Evolutionary conservation across 2,888 invertebrate genomes (phyloP).

Genomic region (Platycheirus albimanus): DNA sequence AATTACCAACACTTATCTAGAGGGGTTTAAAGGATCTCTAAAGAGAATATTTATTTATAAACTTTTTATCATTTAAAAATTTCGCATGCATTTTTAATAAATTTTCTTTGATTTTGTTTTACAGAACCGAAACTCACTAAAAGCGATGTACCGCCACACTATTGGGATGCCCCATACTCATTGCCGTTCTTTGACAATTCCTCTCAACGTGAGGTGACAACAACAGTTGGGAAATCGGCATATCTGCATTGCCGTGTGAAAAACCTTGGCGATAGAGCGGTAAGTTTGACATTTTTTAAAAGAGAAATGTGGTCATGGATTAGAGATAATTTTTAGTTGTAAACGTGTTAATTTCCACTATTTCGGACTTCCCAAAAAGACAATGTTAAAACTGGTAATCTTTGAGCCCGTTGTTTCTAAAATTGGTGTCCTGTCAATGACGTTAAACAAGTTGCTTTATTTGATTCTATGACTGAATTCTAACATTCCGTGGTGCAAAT

Average conservation of each 20-base stretch:
- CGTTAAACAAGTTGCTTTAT: no score
- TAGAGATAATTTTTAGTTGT: no score
- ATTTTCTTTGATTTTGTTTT: conserved; percentile 31
- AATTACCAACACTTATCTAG: not conserved
- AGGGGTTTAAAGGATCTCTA: not conserved
- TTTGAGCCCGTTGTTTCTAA: no score
- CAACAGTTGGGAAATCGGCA: conserved; percentile 65
- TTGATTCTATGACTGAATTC: no score
- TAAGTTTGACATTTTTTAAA: conserved; percentile 46
- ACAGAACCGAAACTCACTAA: conserved; percentile 65
- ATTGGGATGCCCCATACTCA: conserved; percentile 70
- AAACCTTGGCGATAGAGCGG: conserved; percentile 69
- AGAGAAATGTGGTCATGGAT: no score
- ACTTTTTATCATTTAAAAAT: not conserved
- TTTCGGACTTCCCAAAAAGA: no score
- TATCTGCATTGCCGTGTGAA: conserved; percentile 69
- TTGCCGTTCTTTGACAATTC: conserved; percentile 69
- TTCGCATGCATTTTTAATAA: not conserved
- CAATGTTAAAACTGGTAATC: no score
- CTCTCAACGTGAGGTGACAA: conserved; percentile 65
- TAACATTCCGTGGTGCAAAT: no score
- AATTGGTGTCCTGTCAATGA: no score
- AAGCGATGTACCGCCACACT: conserved; percentile 70
- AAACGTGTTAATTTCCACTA: no score
- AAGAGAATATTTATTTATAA: no score